phyloP scores from a whole-genome alignment of 2,113 vertebrate genomes.

The Fukomys damarensis region DNA sequence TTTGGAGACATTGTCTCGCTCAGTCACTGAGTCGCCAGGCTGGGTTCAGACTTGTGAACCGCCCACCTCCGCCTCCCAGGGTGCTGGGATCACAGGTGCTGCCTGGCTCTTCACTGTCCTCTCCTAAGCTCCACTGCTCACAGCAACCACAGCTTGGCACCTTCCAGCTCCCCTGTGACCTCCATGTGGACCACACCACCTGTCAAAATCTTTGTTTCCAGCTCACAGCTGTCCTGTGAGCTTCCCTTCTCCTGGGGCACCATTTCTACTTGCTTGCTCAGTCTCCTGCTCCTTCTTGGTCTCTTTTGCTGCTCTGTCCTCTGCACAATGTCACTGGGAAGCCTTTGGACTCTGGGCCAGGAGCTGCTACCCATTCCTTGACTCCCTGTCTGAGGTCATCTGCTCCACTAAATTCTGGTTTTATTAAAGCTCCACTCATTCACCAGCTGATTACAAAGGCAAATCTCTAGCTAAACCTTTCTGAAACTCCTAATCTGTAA shows the following conservation, averaged over 20 bases:
- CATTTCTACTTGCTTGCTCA: not conserved
- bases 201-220: not conserved
- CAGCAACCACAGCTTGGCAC: accelerated
- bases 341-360: not conserved
- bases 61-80: not conserved
- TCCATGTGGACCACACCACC: not conserved
- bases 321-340: not conserved
- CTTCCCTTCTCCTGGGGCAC: not conserved
- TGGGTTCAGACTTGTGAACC: not conserved
- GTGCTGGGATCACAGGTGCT: not conserved
- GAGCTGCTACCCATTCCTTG: not conserved
- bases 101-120: too few species aligned
- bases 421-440: not conserved
- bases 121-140: not conserved
- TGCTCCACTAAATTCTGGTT: too few species aligned
- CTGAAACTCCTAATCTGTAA: not conserved
- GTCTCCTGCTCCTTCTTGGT: not conserved
- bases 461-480: not conserved
- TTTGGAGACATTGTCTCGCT: not conserved
- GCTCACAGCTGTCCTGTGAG: accelerated
- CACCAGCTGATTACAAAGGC: not conserved
- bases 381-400: not conserved
- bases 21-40: not conserved
- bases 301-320: not conserved
- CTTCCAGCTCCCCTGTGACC: not conserved